Conservation (phyloP, 2,797 vertebrate species). For the Artibeus jamaicensis region DNA sequence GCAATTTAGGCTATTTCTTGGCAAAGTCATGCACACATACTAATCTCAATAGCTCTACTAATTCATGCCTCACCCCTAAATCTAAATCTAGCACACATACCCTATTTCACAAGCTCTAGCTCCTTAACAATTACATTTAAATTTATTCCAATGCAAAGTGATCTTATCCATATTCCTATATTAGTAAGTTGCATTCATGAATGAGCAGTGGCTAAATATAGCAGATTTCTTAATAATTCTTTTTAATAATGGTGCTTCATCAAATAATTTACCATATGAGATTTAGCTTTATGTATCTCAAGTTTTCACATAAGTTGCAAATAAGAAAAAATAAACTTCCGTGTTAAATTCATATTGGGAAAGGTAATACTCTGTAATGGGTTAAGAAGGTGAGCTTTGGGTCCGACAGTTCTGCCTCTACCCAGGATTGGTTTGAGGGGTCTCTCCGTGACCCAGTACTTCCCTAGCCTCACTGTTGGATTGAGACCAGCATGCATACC, state of each 20-base stretch:
- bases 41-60: background rate
- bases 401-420: background rate
- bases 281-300: background rate
- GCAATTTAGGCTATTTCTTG: slow-evolving; percentile 22
- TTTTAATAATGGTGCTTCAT: background rate
- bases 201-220: background rate
- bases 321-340: background rate
- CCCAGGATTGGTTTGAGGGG: background rate
- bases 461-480: background rate
- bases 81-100: background rate
- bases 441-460: background rate
- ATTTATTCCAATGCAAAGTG: background rate
- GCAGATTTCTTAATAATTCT: background rate
- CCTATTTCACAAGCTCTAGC: background rate
- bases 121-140: background rate
- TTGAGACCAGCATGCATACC: background rate
- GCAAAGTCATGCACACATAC: background rate
- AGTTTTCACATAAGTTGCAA: background rate
- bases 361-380: background rate
- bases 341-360: background rate
- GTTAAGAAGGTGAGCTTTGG: background rate
- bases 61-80: background rate
- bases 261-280: background rate
- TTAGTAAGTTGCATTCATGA: background rate
- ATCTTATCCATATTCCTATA: background rate